Evolutionary conservation across 2,797 vertebrate species (phyloP), one percentile per base, ranked within the genome.

Genomic region (Nothura maculosa): DNA sequence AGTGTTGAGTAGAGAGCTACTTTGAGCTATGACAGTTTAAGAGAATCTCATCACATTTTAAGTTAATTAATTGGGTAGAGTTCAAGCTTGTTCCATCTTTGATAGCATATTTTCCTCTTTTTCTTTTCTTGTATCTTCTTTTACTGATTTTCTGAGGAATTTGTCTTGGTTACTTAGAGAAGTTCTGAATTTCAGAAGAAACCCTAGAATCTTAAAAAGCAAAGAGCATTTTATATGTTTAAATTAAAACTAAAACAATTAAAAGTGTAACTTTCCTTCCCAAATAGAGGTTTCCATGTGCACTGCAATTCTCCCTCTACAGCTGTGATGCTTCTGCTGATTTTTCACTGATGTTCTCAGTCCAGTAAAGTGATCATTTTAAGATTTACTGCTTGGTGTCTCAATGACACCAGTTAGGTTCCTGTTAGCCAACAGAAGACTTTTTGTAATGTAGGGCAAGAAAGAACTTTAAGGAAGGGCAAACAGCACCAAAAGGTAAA

Each of bases 401-500:
- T 96, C 93, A 94, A 69, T 67, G 85, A 92, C 83, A 90, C 58
- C 60, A 69, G 28, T 60, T 85, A 91, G 86, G 92, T 96, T 94
- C 64, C 83, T 81, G 73, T 85, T 78, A 94, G 68, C 64, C 57
- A 94, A 74, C 9, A 90, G 87, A 94, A 96, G 85, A 52, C 64
- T 89, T 90, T 95, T 94, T 63, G 42, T 78, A 86, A 95, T 69
- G 64, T 73, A 94, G 91, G 83, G 75, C 93, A 96, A 85, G 83
- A 32, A 95, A 79, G 80, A 81, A 95, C 83, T 81, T 92, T 42
- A 75, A 93, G 76, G 90, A 97, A 97, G 95, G 96, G 69, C 92
- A 95, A 94, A 91, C 36, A 36, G 9, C 81, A 96, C 89, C 93
- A 79, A 92, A 81, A 93, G 95, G 94, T 94, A 89, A 94, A 96